These are phyloP conservation scores for Ichneumoninae sp. DNA, from an alignment of 2,888 invertebrate species.

Conservation along the genomic window DNA sequence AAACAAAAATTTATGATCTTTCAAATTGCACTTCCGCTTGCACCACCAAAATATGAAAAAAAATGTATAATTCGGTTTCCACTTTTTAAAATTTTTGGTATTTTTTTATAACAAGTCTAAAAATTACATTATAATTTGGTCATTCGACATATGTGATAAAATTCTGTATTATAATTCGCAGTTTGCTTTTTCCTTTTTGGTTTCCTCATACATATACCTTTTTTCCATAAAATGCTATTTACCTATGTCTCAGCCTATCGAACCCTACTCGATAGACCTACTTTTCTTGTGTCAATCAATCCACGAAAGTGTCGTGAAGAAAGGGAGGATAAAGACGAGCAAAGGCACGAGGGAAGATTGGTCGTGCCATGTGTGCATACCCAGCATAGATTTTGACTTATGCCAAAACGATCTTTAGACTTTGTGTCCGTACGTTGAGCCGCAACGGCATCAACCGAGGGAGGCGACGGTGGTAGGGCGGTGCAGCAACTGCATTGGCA, in stretches of 20 bases:
- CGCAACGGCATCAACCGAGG: constrained; percentile 15
- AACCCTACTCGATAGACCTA: background rate
- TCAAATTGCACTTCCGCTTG: background rate
- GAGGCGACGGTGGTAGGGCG: constrained; percentile 22
- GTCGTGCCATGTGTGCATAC: constrained; percentile 74
- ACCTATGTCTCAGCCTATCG: too few relatives aligned
- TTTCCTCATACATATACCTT: background rate
- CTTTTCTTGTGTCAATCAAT: background rate
- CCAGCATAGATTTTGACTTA: constrained; percentile 82
- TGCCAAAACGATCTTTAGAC: constrained; percentile 82
- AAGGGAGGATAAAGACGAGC: constrained; percentile 53
- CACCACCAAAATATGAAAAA: background rate
- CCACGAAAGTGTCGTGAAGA: constrained; percentile 5
- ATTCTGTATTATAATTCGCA: background rate
- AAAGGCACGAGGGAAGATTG: constrained; percentile 48
- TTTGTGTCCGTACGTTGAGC: constrained; percentile 78
- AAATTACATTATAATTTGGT: background rate
- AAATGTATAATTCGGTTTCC: too few relatives aligned
- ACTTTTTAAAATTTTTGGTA: background rate
- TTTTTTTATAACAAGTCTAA: background rate
- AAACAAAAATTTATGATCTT: background rate
- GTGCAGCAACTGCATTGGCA: constrained; percentile 31
- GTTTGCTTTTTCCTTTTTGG: background rate
- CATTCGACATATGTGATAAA: background rate
- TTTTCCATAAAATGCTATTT: background rate